A percentile compares a stretch with the other conserved stretches of the same genome.
phyloP scores from a whole-genome alignment of 2,888 invertebrate species.

The Cantharis rustica region DNA sequence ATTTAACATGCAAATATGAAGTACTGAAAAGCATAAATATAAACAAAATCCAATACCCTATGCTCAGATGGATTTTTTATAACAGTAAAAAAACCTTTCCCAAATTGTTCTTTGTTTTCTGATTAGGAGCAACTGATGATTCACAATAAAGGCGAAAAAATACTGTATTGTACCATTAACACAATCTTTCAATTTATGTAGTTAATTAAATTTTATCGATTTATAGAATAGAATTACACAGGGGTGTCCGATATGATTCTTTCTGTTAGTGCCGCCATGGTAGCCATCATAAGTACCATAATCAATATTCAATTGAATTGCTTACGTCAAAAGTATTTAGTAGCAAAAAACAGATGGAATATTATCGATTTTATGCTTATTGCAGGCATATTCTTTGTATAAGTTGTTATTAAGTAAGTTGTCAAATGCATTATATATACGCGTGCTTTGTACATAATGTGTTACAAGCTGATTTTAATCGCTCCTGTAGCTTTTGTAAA shows the following conservation, averaged over 20 bases:
- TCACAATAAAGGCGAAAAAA: not conserved
- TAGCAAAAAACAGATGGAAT: not conserved
- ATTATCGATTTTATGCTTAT: not conserved
- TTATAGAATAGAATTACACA: not conserved
- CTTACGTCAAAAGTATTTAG: not conserved
- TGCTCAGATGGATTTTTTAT: not conserved
- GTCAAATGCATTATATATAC: too few relatives aligned
- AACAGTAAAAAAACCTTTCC: not conserved
- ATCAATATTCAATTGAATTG: not conserved
- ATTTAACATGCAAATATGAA: too few relatives aligned
- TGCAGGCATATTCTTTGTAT: too few relatives aligned
- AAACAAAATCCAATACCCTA: too few relatives aligned
- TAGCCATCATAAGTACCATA: not conserved
- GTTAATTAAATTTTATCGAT: not conserved
- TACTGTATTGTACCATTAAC: not conserved
- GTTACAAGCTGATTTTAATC: too few relatives aligned
- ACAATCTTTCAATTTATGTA: not conserved
- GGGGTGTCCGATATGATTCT: not conserved
- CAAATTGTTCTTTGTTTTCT: not conserved
- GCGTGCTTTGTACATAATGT: too few relatives aligned
- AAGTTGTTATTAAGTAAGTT: too few relatives aligned
- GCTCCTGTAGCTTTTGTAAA: too few relatives aligned
- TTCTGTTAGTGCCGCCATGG: not conserved
- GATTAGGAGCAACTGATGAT: not conserved
- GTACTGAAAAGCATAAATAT: too few relatives aligned